These are phyloP conservation scores for Watsonalla cultraria DNA, from an alignment of 2,888 invertebrate genomes.

Conservation along the genomic window DNA sequence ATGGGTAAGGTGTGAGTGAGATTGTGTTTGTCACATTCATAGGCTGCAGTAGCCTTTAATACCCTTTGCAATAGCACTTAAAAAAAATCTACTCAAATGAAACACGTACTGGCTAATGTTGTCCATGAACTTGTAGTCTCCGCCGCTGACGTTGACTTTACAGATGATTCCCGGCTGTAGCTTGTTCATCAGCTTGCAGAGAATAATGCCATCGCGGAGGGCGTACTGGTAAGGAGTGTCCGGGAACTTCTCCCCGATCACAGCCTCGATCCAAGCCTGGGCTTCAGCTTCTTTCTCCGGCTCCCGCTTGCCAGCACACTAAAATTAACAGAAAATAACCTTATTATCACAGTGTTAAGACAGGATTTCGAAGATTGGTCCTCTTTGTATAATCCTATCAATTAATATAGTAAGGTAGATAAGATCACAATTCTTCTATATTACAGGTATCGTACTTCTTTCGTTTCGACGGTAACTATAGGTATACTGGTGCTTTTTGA, in stretches of 20 bases:
- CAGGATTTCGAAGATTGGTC: neutral
- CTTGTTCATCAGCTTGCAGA: slow-evolving; percentile 94
- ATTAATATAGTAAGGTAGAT: too few species aligned
- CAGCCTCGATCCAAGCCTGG: slow-evolving; percentile 90
- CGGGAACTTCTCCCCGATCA: slow-evolving; percentile 88
- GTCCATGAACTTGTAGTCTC: slow-evolving; percentile 98
- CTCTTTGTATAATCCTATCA: too few species aligned
- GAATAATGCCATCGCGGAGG: slow-evolving; percentile 89
- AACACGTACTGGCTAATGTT: slow-evolving; percentile 93
- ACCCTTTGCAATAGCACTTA: neutral
- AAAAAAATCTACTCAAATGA: neutral
- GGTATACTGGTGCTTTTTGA: too few species aligned
- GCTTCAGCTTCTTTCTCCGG: slow-evolving; percentile 89
- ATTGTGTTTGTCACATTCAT: too few species aligned
- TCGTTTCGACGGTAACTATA: too few species aligned
- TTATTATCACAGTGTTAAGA: slow-evolving; percentile 6
- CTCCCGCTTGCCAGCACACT: slow-evolving; percentile 90
- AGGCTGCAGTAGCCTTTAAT: neutral
- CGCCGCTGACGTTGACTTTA: slow-evolving; percentile 90
- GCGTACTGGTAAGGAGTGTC: slow-evolving; percentile 86
- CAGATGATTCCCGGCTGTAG: slow-evolving; percentile 90
- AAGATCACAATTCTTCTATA: too few species aligned
- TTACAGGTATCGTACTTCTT: too few species aligned
- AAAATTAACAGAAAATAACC: slow-evolving; percentile 34
- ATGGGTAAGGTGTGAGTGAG: too few species aligned